Base-by-base conservation (phyloP, 2,797 vertebrate genomes). In the Rachycentron canadum region DNA sequence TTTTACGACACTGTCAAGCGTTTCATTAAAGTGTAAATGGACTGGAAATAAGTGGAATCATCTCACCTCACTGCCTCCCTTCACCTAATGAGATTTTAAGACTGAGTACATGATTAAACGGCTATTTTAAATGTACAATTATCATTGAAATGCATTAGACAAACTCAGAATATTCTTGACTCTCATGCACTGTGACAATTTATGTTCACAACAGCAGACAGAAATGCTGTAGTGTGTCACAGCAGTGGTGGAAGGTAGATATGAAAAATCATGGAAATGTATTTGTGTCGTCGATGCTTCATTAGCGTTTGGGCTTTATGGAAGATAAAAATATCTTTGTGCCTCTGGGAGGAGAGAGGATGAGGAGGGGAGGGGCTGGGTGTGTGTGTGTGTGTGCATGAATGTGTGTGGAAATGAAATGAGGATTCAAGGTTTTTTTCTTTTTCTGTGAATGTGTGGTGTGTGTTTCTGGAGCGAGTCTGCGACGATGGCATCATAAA, bases 311-410 rank as follows among this genome's bases (percentile, higher is more conserved):
- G 68, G 70, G 91, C 80, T 89, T 89, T 82, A 74, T 65, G 83
- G 75, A 56, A 84, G 92, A 92, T 93, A 93, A 94, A 95, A 94
- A 95, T 93, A 94, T 88, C 93, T 83, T 67, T 73, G 56, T 57
- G 91, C 92, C 92, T 90, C 89, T 79, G 91, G 91, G 90, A 89
- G 82, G 80, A 89, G 69, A 79, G 82, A n/a, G 40, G 43, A 72
- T 8, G 80, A 78, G 62, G 73, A 79, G 43, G 61, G 86, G 82
- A 76, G 79, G 82, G 71, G 74, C 38, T 0, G 79, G 41, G 61
- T 13, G 69, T 58, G 47, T 49, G 60, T 17, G 72, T 58, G n/a
- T n/a, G 40, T 38, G 52, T 30, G 55, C 8, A n/a, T 67, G 63
- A 41, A 52, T 66, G 58, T 50, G 66, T 55, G 40, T n/a, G 49